Conservation (phyloP, 2,888 invertebrate species). For the Heteromyza rotundicornis region DNA sequence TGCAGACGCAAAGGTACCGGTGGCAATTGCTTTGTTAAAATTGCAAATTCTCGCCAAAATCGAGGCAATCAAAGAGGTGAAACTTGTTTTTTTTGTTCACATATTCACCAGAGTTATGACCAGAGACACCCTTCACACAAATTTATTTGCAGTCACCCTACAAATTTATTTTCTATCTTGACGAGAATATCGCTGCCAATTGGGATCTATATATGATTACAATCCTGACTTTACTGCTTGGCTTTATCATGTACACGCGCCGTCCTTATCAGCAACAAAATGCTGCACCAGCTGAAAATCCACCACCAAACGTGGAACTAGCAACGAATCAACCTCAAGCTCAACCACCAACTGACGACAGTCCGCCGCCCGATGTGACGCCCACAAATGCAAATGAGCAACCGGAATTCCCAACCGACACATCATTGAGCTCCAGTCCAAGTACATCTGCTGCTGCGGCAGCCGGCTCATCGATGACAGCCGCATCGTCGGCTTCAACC, state of each 20-base stretch:
- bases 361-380: constrained; percentile 20
- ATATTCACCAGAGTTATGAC: too few relatives aligned
- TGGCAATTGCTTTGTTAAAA: constrained; percentile 86
- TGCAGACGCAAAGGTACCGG: constrained; percentile 92
- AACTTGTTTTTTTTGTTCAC: constrained; percentile 14
- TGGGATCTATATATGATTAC: constrained; percentile 96
- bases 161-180: constrained; percentile 70
- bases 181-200: constrained; percentile 78
- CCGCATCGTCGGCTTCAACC: constrained; percentile 35
- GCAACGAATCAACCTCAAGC: constrained; percentile 8
- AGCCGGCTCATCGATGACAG: constrained; percentile 55
- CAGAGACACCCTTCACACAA: background rate
- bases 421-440: constrained; percentile 11
- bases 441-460: constrained; percentile 24
- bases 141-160: constrained; percentile 69
- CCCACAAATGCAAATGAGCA: constrained; percentile 24
- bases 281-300: constrained; percentile 29
- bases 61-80: constrained; percentile 77
- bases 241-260: constrained; percentile 80
- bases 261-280: constrained; percentile 65
- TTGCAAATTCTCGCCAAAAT: constrained; percentile 77
- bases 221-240: constrained; percentile 79
- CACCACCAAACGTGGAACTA: constrained; percentile 16
- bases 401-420: constrained; percentile 23
- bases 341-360: constrained; percentile 9